Evolutionary conservation across 2,113 vertebrate genomes (phyloP), one percentile per base, ranked within the genome.

Genomic region (Phocoena phocoena): DNA sequence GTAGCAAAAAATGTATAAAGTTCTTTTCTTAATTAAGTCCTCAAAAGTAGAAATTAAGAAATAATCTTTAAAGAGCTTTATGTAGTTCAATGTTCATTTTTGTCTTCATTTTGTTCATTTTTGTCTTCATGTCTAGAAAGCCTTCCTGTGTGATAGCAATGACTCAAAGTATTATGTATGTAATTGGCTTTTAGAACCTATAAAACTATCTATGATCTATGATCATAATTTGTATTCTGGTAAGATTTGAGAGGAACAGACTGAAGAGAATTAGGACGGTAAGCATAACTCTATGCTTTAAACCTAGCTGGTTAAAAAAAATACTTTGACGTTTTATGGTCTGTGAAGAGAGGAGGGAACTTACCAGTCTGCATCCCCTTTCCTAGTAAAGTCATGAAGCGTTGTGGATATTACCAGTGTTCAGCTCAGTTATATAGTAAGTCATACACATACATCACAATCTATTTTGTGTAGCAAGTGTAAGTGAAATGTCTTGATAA

Each of bases 11-110:
- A 58, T 83, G 7, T 47, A 89, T 79, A 87, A n/a, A 71, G 26
- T 89, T 88, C 6, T 71, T 71, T 86, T 47, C 58, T 82, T 93
- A 81, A 73, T 67, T 76, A 55, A 92, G 38, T 82, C 62, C 8
- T 26, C 3, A 15, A 80, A 94, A 68, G 28, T 84, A 96, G 53
- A 95, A 89, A 88, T 83, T 81, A 92, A 86, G 86, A 98, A 90
- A 41, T 41, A 41, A 83, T 89, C 41, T 85, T 70, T 67, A 68
- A 85, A 82, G 70, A 87, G 14, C 7, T 92, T 85, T 89, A 31
- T 21, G 60, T 67, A 50, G 31, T 93, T 90, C 31, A 25, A 62
- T n/a, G 28, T 60, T 93, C n/a, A 26, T 7, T 89, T 96, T 82
- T 81, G 62, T 82, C 63, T 93, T 71, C n/a, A 41, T 13, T 38